Evolutionary conservation across 1,140 invertebrate genomes (phyloP), one percentile per base, ranked within the genome.

Genomic region (Drosophila persimilis): DNA sequence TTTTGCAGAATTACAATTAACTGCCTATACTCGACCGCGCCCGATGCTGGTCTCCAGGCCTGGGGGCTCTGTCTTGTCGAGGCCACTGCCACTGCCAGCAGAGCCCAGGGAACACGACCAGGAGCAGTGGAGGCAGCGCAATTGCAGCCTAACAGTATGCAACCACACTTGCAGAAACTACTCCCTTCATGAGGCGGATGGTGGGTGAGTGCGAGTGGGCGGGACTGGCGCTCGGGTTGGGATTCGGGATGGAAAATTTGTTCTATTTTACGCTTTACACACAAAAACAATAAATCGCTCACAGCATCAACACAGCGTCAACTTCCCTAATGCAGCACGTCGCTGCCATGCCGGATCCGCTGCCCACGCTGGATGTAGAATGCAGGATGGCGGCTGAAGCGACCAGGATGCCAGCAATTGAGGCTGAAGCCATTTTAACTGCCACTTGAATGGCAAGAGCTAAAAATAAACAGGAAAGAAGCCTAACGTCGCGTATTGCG

Each of bases 241-340:
- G 31, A 20, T 35, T 54, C 35, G 48, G 15, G 39, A 13, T 45
- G 63, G 60, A 46, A 85, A 84, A 84, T 85, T 85, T 85, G 80
- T 84, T 84, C 80, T 80, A 84, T 85, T 84, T 84, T 84, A 85
- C 80, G 80, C 80, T 85, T 66, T 85, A 63, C 80, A 86, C 77
- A 85, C 80, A 85, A 85, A 85, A 85, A 85, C 80, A 85, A 85
- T 85, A 85, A 85, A 86, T 86, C 80, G 80, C 80, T 85, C 80
- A 86, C 81, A 85, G 80, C 80, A 84, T 80, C 80, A 77, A 56
- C 65, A 8, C 31, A 69, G 65, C 80, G 81, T 85, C 80, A 85
- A 85, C 81, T 86, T 84, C 86, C 67, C 80, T 86, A 85, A 86
- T 85, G 80, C 73, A 79, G 71, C 66, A 75, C 48, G 60, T 74